Conservation (phyloP, 2,797 vertebrate genomes). For the Protonibea diacanthus region DNA sequence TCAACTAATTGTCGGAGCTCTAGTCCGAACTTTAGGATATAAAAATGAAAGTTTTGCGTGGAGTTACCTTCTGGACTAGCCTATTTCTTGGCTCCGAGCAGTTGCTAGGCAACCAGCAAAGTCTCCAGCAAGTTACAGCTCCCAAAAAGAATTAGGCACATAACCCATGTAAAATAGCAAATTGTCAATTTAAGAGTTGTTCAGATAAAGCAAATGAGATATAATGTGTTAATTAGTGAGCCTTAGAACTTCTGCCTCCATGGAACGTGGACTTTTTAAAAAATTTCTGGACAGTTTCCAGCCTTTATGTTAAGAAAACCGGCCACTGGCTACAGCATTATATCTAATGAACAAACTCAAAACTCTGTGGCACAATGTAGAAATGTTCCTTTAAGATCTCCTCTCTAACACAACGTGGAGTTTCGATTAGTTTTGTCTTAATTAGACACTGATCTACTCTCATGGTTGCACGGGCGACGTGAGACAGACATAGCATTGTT, state of each 20-base stretch:
- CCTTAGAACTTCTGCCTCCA: not conserved
- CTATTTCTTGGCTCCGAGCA: not conserved
- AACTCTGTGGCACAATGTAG: not conserved
- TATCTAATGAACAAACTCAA: not conserved
- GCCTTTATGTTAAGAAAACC: not conserved
- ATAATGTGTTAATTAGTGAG: not conserved
- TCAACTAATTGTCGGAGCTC: too few species aligned
- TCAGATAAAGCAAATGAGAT: not conserved
- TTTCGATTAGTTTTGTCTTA: slow-evolving; percentile 23
- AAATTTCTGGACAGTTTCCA: not conserved
- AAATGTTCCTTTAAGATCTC: not conserved
- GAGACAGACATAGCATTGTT: slow-evolving; percentile 10
- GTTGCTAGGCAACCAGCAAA: not conserved
- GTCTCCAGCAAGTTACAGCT: not conserved
- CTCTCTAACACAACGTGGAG: not conserved
- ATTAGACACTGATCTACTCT: slow-evolving; percentile 34
- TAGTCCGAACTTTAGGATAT: too few species aligned
- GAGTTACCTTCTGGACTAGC: too few species aligned
- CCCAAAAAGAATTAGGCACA: not conserved
- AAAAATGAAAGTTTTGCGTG: too few species aligned
- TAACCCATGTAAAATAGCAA: not conserved
- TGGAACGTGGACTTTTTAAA: not conserved
- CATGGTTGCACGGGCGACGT: not conserved
- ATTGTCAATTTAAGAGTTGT: not conserved
- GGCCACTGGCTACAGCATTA: not conserved